These are phyloP conservation scores for Phrynocephalus forsythii DNA, from an alignment of 2,797 vertebrate species.

Conservation along the genomic window DNA sequence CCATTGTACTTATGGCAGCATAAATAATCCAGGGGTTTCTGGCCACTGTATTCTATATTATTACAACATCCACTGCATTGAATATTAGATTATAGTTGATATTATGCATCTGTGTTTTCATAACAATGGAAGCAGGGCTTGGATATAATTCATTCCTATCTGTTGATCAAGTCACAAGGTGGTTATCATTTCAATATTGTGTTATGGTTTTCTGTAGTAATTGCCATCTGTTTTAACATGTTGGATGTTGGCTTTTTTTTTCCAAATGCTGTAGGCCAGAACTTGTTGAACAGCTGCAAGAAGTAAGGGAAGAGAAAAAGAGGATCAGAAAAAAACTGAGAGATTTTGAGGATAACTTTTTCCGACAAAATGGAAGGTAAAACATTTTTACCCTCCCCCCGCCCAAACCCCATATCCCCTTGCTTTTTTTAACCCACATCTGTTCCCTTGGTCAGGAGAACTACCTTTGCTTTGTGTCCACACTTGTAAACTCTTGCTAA, in stretches of 20 bases:
- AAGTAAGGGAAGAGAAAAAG: conserved; percentile 96
- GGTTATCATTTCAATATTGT: not conserved
- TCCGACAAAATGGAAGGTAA: conserved; percentile 96
- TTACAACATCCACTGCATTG: no score
- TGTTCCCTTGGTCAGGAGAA: not conserved
- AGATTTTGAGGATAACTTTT: conserved; percentile 97
- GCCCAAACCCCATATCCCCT: not conserved
- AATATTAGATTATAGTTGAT: no score
- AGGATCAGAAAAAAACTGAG: conserved; percentile 92
- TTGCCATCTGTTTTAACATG: not conserved
- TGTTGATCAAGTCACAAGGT: not conserved
- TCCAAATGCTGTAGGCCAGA: conserved; percentile 83
- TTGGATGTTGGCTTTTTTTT: conserved; percentile 4
- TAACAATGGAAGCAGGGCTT: not conserved
- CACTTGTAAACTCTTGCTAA: not conserved
- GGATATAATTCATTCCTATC: not conserved
- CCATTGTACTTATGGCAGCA: no score
- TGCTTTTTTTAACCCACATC: not conserved
- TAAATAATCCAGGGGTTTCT: no score
- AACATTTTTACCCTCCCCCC: not conserved
- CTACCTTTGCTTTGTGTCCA: not conserved
- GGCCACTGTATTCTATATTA: no score
- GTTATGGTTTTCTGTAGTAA: not conserved
- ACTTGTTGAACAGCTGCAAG: conserved; percentile 95
- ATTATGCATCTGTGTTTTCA: not conserved